Conservation (phyloP, 2,113 vertebrate species). For the Paralichthys olivaceus region DNA sequence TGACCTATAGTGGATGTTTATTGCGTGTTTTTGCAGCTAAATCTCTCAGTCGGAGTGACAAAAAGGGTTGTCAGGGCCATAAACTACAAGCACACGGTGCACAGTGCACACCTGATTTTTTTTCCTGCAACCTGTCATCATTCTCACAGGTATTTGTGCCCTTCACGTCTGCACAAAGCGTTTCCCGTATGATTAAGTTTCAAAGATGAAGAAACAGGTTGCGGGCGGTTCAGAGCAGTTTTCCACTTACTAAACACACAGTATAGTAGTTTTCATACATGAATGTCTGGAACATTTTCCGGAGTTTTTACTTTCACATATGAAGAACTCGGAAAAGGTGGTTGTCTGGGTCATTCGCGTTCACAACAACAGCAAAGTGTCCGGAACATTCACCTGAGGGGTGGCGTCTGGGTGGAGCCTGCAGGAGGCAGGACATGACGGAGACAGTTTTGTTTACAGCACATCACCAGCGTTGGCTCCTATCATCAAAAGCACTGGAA, state of each 20-base stretch:
- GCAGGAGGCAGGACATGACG: no score
- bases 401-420: no score
- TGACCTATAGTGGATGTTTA: constrained; percentile 32
- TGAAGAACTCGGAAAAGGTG: neutral
- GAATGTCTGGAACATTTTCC: neutral
- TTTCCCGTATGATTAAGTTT: constrained; percentile 37
- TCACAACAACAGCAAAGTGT: no score
- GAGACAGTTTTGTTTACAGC: no score
- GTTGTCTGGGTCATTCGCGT: no score
- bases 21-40: neutral
- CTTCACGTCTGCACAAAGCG: constrained; percentile 5
- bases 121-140: constrained; percentile 26
- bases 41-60: neutral
- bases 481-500: no score
- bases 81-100: constrained; percentile 17
- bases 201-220: constrained; percentile 1
- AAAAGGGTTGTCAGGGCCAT: neutral
- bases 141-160: constrained; percentile 31
- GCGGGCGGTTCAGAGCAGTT: neutral
- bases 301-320: neutral
- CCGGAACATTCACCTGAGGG: no score
- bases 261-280: neutral
- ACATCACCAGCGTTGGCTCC: no score
- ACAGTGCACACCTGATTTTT: constrained; percentile 37
- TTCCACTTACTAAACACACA: neutral